Percentiles rank a stretch among this genome's conserved stretches.
Evolutionary conservation across 2,113 vertebrate species (phyloP).

Genomic region (Chaetodon auriga): DNA sequence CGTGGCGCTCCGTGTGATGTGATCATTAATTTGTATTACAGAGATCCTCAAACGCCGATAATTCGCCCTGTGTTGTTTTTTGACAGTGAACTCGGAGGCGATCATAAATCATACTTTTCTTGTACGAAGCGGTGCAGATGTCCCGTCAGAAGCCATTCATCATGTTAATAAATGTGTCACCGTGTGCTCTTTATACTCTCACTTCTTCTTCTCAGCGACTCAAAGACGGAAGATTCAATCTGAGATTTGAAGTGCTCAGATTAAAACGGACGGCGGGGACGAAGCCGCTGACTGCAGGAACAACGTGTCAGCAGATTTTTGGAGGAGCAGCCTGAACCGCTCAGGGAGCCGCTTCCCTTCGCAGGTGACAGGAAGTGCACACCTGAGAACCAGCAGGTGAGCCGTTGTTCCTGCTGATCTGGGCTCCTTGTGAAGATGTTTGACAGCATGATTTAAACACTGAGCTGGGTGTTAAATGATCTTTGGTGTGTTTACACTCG

Average conservation of each 20-base stretch:
- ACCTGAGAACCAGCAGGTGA: too few relatives aligned
- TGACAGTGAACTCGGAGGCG: slow-evolving; percentile 57
- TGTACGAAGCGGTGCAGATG: slow-evolving; percentile 55
- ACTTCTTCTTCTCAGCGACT: slow-evolving; percentile 19
- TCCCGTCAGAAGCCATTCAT: slow-evolving; percentile 69
- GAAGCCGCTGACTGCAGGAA: neutral
- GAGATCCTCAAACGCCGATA: slow-evolving; percentile 64
- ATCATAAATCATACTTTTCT: slow-evolving; percentile 75
- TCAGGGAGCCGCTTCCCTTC: too few relatives aligned
- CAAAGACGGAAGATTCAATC: slow-evolving; percentile 36
- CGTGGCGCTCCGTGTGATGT: slow-evolving; percentile 47
- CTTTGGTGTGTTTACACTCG: too few relatives aligned
- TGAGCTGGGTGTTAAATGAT: too few relatives aligned
- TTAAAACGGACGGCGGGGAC: neutral
- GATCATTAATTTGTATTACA: slow-evolving; percentile 74
- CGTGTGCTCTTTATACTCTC: slow-evolving; percentile 16
- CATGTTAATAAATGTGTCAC: slow-evolving; percentile 73
- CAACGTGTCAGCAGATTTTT: neutral
- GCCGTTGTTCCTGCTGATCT: too few relatives aligned
- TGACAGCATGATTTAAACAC: too few relatives aligned
- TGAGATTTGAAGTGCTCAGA: slow-evolving; percentile 20
- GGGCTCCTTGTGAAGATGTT: too few relatives aligned
- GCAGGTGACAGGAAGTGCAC: too few relatives aligned
- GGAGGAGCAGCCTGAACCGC: too few relatives aligned
- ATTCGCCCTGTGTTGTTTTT: slow-evolving; percentile 64